Evolutionary conservation across 2,888 invertebrate genomes (phyloP).

Genomic region (Thyatira batis): DNA sequence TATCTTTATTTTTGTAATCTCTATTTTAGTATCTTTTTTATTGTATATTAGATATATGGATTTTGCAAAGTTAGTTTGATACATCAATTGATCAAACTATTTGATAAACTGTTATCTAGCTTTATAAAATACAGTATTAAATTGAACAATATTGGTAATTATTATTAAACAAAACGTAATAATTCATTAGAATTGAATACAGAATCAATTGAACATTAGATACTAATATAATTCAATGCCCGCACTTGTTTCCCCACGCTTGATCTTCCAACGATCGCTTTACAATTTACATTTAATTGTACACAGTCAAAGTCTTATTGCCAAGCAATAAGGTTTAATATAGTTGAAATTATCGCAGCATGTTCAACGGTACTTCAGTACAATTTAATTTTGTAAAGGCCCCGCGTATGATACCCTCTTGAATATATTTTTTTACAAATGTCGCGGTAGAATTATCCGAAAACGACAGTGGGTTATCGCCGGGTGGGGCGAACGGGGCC

Average conservation of each 20-base stretch:
- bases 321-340: slow-evolving; percentile 7
- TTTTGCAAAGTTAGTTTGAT: too few species aligned
- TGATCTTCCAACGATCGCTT: slow-evolving; percentile 30
- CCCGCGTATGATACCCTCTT: slow-evolving; percentile 72
- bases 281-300: slow-evolving; percentile 30
- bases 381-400: slow-evolving; percentile 73
- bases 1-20: slow-evolving; percentile 41
- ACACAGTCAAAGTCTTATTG: slow-evolving; percentile 16
- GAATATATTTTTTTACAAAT: slow-evolving; percentile 78
- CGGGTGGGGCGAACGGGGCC: slow-evolving; percentile 47
- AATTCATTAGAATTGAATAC: slow-evolving; percentile 34
- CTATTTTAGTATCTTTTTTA: neutral
- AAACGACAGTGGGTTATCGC: slow-evolving; percentile 54
- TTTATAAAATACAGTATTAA: too few species aligned
- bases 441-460: slow-evolving; percentile 69
- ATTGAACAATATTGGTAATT: neutral
- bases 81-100: too few species aligned
- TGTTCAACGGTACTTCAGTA: slow-evolving; percentile 63
- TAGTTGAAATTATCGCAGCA: neutral
- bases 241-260: slow-evolving; percentile 41
- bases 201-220: slow-evolving; percentile 39
- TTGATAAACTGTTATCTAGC: too few species aligned
- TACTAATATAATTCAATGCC: slow-evolving; percentile 32
- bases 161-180: neutral
- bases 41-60: too few species aligned